These are phyloP conservation scores for Anadara kagoshimensis DNA, from an alignment of 1,140 invertebrate species.

Conservation along the genomic window DNA sequence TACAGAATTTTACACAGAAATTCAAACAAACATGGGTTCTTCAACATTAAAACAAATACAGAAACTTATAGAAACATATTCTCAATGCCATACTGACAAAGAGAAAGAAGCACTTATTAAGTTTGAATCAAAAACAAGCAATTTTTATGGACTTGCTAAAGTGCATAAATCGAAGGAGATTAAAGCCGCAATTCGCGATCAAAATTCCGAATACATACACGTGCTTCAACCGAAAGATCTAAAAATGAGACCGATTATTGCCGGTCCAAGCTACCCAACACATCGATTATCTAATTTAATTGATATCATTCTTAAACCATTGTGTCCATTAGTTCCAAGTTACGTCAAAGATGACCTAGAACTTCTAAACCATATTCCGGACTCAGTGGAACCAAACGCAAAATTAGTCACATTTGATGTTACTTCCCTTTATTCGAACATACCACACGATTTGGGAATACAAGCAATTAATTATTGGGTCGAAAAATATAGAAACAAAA, in stretches of 20 bases:
- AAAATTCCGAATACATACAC: slow-evolving; percentile 10
- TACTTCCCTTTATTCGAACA: too few relatives aligned
- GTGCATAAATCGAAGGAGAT: slow-evolving; percentile 18
- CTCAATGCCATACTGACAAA: not conserved
- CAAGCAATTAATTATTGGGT: too few relatives aligned
- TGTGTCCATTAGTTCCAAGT: too few relatives aligned
- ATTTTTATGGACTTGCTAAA: slow-evolving; percentile 26
- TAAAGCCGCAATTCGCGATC: not conserved
- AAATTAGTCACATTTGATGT: too few relatives aligned
- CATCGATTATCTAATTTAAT: slow-evolving; percentile 11
- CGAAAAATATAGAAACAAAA: too few relatives aligned
- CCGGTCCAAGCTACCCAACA: slow-evolving; percentile 7
- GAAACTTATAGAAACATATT: not conserved
- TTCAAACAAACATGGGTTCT: not conserved
- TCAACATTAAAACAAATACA: not conserved
- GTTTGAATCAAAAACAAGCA: slow-evolving; percentile 9
- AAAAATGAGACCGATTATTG: slow-evolving; percentile 15
- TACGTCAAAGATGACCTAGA: too few relatives aligned
- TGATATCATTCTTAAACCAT: too few relatives aligned
- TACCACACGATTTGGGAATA: too few relatives aligned
- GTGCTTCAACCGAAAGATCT: slow-evolving; percentile 5
- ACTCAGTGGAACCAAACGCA: too few relatives aligned
- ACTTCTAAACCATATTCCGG: too few relatives aligned
- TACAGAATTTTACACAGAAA: slow-evolving; percentile 5
- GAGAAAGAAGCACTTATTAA: not conserved